A percentile compares a stretch with the other conserved stretches of the same genome.
Conservation (phyloP, 2,113 vertebrate genomes). For the Podarcis muralis region DNA sequence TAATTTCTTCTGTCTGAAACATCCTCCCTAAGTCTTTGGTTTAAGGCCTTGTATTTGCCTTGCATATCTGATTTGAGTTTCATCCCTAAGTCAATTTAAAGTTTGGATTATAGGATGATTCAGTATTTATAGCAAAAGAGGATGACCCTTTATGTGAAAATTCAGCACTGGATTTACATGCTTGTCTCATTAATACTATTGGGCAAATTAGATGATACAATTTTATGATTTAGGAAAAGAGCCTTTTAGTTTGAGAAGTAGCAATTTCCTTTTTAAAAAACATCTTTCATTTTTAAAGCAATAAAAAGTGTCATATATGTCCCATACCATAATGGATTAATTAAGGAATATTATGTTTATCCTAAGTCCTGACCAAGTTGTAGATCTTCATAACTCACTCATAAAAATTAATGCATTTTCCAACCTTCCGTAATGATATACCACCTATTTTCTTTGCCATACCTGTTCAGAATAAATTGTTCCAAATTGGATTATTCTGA, state of each 20-base stretch:
- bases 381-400: conserved; percentile 78
- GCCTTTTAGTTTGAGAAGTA: conserved; percentile 63
- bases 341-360: conserved; percentile 82
- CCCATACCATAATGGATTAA: conserved; percentile 77
- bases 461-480: conserved; percentile 76
- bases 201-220: conserved; percentile 64
- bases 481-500: conserved; percentile 73
- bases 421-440: conserved; percentile 61
- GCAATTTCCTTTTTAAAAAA: conserved; percentile 59
- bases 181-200: conserved; percentile 74
- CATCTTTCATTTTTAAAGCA: conserved; percentile 75
- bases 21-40: neutral
- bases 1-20: neutral
- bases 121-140: conserved; percentile 60
- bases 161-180: conserved; percentile 66
- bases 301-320: conserved; percentile 76
- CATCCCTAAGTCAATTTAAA: conserved; percentile 37
- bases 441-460: conserved; percentile 71
- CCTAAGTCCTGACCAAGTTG: conserved; percentile 70
- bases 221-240: conserved; percentile 70
- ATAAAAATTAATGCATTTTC: conserved; percentile 79
- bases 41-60: conserved; percentile 9
- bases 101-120: conserved; percentile 48
- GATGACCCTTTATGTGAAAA: conserved; percentile 69
- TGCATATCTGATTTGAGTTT: neutral